These are phyloP conservation scores for Euwallacea similis DNA, from an alignment of 1,140 invertebrate species.

Conservation along the genomic window DNA sequence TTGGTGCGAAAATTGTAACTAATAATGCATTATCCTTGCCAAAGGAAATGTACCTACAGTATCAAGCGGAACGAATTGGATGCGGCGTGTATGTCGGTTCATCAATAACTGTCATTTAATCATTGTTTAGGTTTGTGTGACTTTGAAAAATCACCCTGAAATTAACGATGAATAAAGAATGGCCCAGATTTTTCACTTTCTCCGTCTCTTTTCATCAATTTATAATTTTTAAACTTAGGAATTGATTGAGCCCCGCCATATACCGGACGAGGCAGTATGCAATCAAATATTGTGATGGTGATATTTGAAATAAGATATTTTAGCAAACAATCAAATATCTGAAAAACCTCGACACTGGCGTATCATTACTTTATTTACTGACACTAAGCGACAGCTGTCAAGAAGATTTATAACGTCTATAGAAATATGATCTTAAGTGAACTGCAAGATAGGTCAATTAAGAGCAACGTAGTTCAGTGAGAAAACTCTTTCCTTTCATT, in stretches of 20 bases:
- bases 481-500: slow-evolving; percentile 6
- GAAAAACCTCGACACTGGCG: slow-evolving; percentile 9
- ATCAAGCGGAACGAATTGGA: not conserved
- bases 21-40: slow-evolving; percentile 13
- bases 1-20: slow-evolving; percentile 4
- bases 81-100: not conserved
- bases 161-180: slow-evolving; percentile 3
- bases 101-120: slow-evolving; percentile 23
- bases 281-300: too few relatives aligned
- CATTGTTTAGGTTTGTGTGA: slow-evolving; percentile 2
- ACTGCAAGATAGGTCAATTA: slow-evolving; percentile 26
- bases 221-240: too few relatives aligned
- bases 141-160: slow-evolving; percentile 20
- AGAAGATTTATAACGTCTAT: slow-evolving; percentile 31
- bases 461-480: slow-evolving; percentile 16
- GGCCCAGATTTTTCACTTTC: not conserved
- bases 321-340: slow-evolving; percentile 17
- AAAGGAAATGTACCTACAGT: slow-evolving; percentile 7
- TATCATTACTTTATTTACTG: slow-evolving; percentile 32
- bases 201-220: too few relatives aligned
- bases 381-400: slow-evolving; percentile 27
- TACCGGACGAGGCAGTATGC: too few relatives aligned
- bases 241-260: too few relatives aligned
- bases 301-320: slow-evolving; percentile 21
- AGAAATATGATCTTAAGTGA: slow-evolving; percentile 28